These are phyloP conservation scores for Drosophila auraria DNA, from an alignment of 1,140 invertebrate species.

Conservation along the genomic window DNA sequence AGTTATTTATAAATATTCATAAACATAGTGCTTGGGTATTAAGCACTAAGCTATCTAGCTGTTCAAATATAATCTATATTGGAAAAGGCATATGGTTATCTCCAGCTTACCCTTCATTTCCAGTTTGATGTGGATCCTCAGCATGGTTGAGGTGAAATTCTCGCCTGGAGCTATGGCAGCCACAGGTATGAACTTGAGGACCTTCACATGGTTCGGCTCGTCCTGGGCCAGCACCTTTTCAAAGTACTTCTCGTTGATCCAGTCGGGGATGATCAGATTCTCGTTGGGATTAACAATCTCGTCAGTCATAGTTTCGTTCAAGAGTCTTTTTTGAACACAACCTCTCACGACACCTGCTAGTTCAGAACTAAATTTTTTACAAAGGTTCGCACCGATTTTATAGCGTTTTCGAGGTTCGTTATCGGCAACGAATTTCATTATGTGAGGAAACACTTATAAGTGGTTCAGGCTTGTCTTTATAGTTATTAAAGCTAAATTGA, in stretches of 20 bases:
- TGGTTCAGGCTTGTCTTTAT: neutral
- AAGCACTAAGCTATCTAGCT: neutral
- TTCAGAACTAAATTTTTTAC: conserved; percentile 1
- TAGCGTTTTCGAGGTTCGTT: neutral
- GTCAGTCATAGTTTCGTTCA: conserved; percentile 13
- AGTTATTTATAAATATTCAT: no score
- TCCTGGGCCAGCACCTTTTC: conserved; percentile 82
- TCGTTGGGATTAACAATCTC: conserved; percentile 73
- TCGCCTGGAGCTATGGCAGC: conserved; percentile 72
- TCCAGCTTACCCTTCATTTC: conserved; percentile 61
- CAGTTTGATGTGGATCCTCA: conserved; percentile 65
- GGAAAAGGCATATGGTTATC: no score
- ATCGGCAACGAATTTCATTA: conserved; percentile 12
- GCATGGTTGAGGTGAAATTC: conserved; percentile 74
- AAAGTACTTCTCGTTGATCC: conserved; percentile 85
- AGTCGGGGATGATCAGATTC: conserved; percentile 76
- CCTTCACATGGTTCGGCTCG: conserved; percentile 73
- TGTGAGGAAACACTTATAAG: neutral
- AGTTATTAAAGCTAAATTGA: neutral
- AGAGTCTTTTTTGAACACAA: neutral
- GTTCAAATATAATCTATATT: neutral
- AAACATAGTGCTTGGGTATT: neutral
- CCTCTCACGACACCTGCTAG: conserved; percentile 6
- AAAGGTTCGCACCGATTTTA: neutral
- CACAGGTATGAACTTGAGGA: conserved; percentile 63